Evolutionary conservation across 2,888 invertebrate genomes (phyloP).

Genomic region (Drosophila picticornis): DNA sequence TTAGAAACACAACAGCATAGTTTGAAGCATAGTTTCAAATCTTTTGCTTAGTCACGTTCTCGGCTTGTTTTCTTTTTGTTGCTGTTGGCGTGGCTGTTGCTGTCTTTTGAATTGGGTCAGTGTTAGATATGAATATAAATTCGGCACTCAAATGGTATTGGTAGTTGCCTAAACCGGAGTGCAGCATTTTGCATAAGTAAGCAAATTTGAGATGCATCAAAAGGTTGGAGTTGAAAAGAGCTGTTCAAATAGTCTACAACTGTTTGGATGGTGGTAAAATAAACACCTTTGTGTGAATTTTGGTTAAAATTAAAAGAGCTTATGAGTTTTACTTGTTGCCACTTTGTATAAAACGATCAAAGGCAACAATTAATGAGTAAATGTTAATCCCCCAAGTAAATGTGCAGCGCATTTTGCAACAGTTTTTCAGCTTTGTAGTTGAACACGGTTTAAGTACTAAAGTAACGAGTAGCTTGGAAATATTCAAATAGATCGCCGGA

Average conservation of each 20-base stretch:
- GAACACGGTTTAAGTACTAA: neutral
- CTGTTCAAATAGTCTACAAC: neutral
- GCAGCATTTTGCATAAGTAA: conserved; percentile 25
- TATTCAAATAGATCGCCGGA: neutral
- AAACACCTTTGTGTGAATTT: neutral
- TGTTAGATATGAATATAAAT: conserved; percentile 57
- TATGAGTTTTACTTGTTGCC: neutral
- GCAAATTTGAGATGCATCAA: conserved; percentile 15
- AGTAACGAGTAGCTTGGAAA: neutral
- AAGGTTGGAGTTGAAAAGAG: neutral
- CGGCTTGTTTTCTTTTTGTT: conserved; percentile 17
- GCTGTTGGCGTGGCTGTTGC: conserved; percentile 6
- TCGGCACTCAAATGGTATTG: conserved; percentile 40
- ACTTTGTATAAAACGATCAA: neutral
- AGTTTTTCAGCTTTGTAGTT: neutral
- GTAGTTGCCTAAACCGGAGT: neutral
- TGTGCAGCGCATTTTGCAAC: neutral
- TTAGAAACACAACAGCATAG: neutral
- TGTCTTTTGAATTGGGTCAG: conserved; percentile 59
- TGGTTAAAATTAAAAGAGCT: neutral
- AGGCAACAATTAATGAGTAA: neutral
- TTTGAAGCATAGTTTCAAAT: conserved; percentile 32
- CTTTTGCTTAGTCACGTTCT: conserved; percentile 66
- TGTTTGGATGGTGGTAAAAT: neutral
- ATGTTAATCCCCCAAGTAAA: neutral